Percentiles rank a stretch among this genome's conserved stretches.
Conservation (phyloP, 2,113 vertebrate species). For the Cryptomyrus ogoouensis region DNA sequence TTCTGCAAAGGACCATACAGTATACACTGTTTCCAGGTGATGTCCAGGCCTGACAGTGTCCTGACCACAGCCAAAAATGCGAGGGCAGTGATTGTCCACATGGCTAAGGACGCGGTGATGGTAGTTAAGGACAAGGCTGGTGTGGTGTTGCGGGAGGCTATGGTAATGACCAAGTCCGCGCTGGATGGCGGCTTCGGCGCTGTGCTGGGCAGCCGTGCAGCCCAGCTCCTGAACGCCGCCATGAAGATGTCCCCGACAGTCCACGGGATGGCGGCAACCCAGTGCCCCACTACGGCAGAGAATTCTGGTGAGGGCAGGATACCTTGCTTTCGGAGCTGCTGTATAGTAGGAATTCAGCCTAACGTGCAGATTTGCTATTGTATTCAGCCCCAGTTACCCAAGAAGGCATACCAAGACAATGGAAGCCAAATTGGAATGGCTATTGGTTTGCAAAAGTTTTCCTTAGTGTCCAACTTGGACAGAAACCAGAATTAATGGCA, state of each 20-base stretch:
- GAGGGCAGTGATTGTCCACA: conserved; percentile 56
- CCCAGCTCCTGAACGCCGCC: conserved; percentile 52
- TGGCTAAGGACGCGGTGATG: conserved; percentile 61
- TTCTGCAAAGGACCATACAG: neutral
- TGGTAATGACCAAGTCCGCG: conserved; percentile 59
- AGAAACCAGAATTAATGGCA: neutral
- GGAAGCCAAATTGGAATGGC: neutral
- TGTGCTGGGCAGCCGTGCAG: conserved; percentile 53
- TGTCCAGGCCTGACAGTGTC: conserved; percentile 62
- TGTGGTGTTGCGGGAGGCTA: conserved; percentile 54
- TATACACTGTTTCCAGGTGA: conserved; percentile 51
- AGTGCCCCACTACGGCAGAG: conserved; percentile 65
- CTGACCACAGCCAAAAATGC: conserved; percentile 63
- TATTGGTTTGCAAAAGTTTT: neutral
- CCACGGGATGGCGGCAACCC: conserved; percentile 68
- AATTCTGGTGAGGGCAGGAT: conserved; percentile 59
- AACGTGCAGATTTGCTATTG: neutral
- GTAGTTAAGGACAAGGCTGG: conserved; percentile 62
- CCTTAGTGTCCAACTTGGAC: neutral
- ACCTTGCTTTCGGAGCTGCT: neutral
- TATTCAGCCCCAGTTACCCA: neutral
- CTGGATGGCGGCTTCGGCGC: conserved; percentile 55
- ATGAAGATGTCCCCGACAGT: conserved; percentile 63
- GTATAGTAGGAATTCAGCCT: neutral
- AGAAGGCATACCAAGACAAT: neutral